Evolutionary conservation across 2,888 invertebrate species (phyloP).

Genomic region (Eupithecia exiguata): DNA sequence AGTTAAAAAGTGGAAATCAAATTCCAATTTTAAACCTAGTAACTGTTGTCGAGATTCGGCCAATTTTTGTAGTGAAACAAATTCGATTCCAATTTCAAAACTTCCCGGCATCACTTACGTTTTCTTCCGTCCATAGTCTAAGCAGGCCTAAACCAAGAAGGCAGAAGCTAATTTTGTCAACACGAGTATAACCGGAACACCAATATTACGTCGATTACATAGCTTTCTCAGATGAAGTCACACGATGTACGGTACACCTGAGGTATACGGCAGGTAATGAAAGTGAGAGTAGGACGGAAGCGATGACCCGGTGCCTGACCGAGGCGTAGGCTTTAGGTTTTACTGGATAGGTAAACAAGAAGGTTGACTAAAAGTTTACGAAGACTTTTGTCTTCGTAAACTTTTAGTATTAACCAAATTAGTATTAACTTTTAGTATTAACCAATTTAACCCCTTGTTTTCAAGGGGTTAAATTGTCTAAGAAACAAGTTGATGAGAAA

Average conservation of each 20-base stretch:
- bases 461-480: too few relatives aligned
- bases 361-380: background rate
- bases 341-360: background rate
- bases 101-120: background rate
- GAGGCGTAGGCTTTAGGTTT: background rate
- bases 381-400: too few relatives aligned
- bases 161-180: background rate
- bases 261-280: constrained; percentile 16
- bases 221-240: constrained; percentile 23
- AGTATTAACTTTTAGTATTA: too few relatives aligned
- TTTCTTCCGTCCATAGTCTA: background rate
- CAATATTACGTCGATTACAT: background rate
- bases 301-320: constrained; percentile 23
- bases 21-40: background rate
- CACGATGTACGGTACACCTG: constrained; percentile 7
- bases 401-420: too few relatives aligned
- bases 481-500: too few relatives aligned
- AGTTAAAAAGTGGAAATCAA: background rate
- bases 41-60: background rate
- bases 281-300: constrained; percentile 37
- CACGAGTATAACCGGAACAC: constrained; percentile 3
- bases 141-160: background rate
- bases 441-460: too few relatives aligned
- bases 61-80: background rate
- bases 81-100: background rate